Percentiles rank a stretch among this genome's conserved stretches.
These are phyloP conservation scores for Calyptomena viridis DNA, from an alignment of 2,113 vertebrate species.

Conservation along the genomic window DNA sequence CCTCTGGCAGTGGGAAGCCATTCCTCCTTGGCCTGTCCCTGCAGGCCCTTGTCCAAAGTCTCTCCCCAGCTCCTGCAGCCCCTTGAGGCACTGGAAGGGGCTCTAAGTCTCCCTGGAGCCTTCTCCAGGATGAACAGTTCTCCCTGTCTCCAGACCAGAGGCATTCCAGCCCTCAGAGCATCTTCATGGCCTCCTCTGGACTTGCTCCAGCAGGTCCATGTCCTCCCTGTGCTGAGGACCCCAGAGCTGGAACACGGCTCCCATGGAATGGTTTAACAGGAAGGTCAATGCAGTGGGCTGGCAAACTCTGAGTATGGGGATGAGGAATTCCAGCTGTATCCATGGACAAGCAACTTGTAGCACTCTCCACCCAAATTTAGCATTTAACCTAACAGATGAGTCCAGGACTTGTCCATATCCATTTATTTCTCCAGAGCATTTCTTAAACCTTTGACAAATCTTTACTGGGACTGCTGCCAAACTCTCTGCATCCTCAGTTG, in stretches of 20 bases:
- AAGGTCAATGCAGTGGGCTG: not conserved
- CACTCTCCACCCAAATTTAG: not conserved
- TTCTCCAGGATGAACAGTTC: not conserved
- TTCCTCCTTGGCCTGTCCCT: not conserved
- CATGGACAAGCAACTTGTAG: not conserved
- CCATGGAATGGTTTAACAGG: accelerated
- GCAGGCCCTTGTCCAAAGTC: not conserved
- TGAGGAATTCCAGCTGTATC: not conserved
- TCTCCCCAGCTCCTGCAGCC: not conserved
- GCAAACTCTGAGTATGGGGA: not conserved
- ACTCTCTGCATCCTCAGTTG: not conserved
- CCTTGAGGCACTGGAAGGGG: not conserved
- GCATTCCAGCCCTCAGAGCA: not conserved
- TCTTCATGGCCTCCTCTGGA: not conserved
- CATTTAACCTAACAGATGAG: not conserved
- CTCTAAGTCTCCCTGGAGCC: not conserved
- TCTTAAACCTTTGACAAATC: not conserved
- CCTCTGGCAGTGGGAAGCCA: not conserved
- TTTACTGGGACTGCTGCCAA: not conserved
- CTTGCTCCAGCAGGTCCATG: not conserved
- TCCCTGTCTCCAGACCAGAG: not conserved
- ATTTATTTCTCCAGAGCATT: not conserved
- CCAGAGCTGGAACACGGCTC: not conserved
- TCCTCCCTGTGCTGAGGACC: not conserved
- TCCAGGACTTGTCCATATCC: not conserved